Conservation (phyloP, 2,113 vertebrate species). For the Menidia beryllina region DNA sequence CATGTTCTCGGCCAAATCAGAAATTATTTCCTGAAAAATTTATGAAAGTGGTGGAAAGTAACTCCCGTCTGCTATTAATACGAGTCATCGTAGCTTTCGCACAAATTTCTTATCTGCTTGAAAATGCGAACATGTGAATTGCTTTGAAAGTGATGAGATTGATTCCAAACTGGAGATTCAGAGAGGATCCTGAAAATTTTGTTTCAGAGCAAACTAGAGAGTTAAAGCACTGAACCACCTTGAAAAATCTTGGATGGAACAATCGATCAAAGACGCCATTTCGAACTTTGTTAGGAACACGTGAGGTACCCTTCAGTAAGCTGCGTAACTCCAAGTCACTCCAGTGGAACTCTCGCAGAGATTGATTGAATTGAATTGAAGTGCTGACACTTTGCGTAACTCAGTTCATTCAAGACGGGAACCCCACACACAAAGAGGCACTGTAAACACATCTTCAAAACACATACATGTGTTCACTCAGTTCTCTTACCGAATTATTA, state of each 20-base stretch:
- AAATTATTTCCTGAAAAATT: slow-evolving; percentile 30
- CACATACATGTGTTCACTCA: background rate
- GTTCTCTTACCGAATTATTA: background rate
- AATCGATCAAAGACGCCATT: slow-evolving; percentile 10
- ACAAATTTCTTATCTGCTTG: background rate
- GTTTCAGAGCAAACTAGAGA: slow-evolving; percentile 5
- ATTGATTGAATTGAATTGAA: background rate
- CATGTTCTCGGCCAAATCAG: slow-evolving; percentile 46
- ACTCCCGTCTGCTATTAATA: slow-evolving; percentile 7
- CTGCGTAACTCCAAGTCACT: slow-evolving; percentile 15
- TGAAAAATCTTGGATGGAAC: slow-evolving; percentile 8
- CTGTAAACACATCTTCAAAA: background rate
- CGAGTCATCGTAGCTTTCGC: background rate
- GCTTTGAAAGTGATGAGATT: no score
- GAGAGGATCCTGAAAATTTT: background rate
- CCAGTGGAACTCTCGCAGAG: background rate
- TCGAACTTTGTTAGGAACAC: slow-evolving; percentile 29
- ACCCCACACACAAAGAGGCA: slow-evolving; percentile 8
- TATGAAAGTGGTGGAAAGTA: slow-evolving; percentile 55
- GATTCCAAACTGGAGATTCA: background rate
- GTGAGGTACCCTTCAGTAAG: slow-evolving; percentile 6
- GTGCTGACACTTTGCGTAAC: slow-evolving; percentile 22
- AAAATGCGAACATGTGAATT: no score
- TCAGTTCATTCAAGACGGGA: slow-evolving; percentile 18
- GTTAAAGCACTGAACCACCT: slow-evolving; percentile 13